phyloP scores from a whole-genome alignment of 1,140 invertebrate genomes.

The Lasaia peninsularis region DNA sequence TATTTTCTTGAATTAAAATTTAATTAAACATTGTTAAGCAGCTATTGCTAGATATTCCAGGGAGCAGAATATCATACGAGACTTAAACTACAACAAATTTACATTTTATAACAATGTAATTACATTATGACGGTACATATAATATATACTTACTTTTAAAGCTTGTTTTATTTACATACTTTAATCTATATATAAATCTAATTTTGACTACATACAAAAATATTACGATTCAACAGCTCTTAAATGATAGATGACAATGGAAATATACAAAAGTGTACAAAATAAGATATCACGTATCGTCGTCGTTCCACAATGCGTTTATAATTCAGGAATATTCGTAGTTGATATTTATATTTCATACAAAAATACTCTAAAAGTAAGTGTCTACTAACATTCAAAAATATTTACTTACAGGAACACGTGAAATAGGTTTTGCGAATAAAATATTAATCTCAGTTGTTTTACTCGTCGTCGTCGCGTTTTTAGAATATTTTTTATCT shows the following conservation, averaged over 20 bases:
- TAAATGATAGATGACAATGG: constrained; percentile 53
- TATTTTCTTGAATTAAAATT: neutral
- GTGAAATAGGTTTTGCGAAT: no score
- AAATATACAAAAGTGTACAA: constrained; percentile 43
- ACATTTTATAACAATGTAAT: constrained; percentile 64
- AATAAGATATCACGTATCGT: constrained; percentile 37
- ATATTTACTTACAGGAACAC: constrained; percentile 23
- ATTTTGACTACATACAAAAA: constrained; percentile 48
- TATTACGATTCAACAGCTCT: constrained; percentile 37
- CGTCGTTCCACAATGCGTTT: neutral
- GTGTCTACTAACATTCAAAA: constrained; percentile 30
- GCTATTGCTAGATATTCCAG: neutral
- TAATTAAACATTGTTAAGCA: neutral
- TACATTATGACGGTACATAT: constrained; percentile 60
- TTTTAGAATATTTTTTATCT: no score
- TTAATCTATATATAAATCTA: constrained; percentile 37
- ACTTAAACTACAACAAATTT: constrained; percentile 68
- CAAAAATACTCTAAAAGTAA: constrained; percentile 54
- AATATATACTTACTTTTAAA: constrained; percentile 61
- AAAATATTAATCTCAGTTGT: no score
- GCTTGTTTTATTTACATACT: constrained; percentile 63
- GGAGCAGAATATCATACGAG: constrained; percentile 15
- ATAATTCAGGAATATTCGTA: neutral
- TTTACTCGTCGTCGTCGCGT: no score
- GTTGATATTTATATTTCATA: constrained; percentile 36